Percentiles rank a stretch among this genome's conserved stretches.
Conservation (phyloP, 2,797 vertebrate genomes). For the Nothura maculosa region DNA sequence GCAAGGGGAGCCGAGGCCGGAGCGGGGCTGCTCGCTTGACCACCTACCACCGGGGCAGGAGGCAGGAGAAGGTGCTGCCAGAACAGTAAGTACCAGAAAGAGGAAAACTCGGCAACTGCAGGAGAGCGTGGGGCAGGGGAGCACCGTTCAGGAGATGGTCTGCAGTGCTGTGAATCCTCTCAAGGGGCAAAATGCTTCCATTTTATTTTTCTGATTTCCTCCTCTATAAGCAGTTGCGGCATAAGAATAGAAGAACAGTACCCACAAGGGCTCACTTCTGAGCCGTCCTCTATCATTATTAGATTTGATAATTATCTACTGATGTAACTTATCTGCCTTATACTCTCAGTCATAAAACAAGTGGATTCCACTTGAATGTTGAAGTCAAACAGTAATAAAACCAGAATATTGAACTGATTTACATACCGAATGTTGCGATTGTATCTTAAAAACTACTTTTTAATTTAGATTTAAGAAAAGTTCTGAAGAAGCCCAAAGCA, state of each 20-base stretch:
- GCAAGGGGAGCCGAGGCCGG: too few relatives aligned
- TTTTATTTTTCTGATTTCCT: not conserved
- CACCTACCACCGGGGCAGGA: not conserved
- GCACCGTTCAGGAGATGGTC: not conserved
- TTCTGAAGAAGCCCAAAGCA: slow-evolving; percentile 55
- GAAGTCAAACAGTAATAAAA: slow-evolving; percentile 60
- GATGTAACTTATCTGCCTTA: slow-evolving; percentile 10
- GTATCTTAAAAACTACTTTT: slow-evolving; percentile 37
- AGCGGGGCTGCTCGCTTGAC: too few relatives aligned
- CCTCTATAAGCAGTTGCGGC: not conserved
- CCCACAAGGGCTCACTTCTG: not conserved
- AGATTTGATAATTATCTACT: slow-evolving; percentile 18
- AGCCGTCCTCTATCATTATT: slow-evolving; percentile 19
- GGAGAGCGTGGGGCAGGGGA: not conserved
- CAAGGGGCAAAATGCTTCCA: not conserved
- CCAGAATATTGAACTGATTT: slow-evolving; percentile 62
- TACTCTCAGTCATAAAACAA: slow-evolving; percentile 12
- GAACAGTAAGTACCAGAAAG: not conserved
- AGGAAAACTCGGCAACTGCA: not conserved
- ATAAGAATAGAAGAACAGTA: not conserved
- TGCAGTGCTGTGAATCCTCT: not conserved
- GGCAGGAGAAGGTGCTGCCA: accelerated
- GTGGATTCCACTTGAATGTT: slow-evolving; percentile 22
- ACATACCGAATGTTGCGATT: slow-evolving; percentile 36
- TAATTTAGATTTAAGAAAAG: slow-evolving; percentile 31